phyloP scores from a whole-genome alignment of 2,113 vertebrate species.

The Catharus fuscescens region DNA sequence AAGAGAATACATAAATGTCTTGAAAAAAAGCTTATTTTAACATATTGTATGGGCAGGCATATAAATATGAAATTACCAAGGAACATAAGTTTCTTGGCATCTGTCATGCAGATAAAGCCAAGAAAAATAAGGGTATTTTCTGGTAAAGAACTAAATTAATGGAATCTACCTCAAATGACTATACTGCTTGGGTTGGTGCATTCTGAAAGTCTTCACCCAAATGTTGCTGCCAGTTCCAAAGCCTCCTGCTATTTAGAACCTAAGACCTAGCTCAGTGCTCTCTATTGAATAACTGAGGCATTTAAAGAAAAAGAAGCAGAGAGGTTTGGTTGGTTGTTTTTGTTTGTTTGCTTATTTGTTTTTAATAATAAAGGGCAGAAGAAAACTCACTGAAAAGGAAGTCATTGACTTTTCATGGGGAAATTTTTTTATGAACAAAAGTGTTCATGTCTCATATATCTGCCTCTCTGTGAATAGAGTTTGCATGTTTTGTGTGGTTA shows the following conservation, averaged over 20 bases:
- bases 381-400: background rate
- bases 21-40: slow-evolving; percentile 8
- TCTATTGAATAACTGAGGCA: background rate
- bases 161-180: background rate
- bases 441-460: slow-evolving; percentile 18
- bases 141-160: slow-evolving; percentile 38
- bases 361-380: background rate
- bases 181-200: background rate
- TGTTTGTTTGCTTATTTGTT: too few relatives aligned
- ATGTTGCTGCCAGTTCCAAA: slow-evolving; percentile 25
- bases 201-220: slow-evolving; percentile 18
- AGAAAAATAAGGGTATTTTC: slow-evolving; percentile 11
- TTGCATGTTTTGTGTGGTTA: slow-evolving; percentile 35
- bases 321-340: background rate
- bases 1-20: background rate
- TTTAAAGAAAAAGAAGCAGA: background rate
- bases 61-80: slow-evolving; percentile 22
- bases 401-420: background rate
- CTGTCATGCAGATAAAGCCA: slow-evolving; percentile 41
- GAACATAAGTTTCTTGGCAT: slow-evolving; percentile 50
- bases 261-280: slow-evolving; percentile 9
- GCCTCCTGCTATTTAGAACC: background rate
- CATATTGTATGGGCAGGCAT: background rate
- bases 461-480: slow-evolving; percentile 17
- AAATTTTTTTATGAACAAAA: background rate